A percentile compares a stretch with the other conserved stretches of the same genome.
Evolutionary conservation across 2,888 invertebrate species (phyloP).

Genomic region (Cheiracanthium punctorium): DNA sequence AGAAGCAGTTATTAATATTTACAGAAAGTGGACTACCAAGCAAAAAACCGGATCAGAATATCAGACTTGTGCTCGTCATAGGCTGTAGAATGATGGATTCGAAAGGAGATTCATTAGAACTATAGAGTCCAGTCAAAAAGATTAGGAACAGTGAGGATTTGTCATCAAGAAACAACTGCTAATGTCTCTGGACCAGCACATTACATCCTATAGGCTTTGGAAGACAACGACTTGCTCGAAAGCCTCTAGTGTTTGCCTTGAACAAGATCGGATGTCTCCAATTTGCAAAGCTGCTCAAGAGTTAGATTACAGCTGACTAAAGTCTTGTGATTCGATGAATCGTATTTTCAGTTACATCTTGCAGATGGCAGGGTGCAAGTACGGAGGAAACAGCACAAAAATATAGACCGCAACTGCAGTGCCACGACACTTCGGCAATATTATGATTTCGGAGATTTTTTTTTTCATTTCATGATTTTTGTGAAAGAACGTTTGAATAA

Average conservation of each 20-base stretch:
- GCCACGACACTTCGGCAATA: conserved; percentile 1
- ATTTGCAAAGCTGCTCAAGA: neutral
- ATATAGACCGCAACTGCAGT: neutral
- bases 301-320: neutral
- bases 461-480: neutral
- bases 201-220: conserved; percentile 7
- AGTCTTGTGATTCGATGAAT: neutral
- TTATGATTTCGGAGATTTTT: neutral
- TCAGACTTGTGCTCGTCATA: conserved; percentile 27
- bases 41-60: neutral
- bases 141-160: conserved; percentile 9
- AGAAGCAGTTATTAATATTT: conserved; percentile 30
- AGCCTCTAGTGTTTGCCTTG: conserved; percentile 15
- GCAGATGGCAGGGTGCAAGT: neutral
- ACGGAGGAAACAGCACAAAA: neutral
- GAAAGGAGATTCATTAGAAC: conserved; percentile 18
- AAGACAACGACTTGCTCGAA: conserved; percentile 31
- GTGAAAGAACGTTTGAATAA: neutral
- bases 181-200: conserved; percentile 16
- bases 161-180: conserved; percentile 19
- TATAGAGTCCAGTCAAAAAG: conserved; percentile 29
- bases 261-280: conserved; percentile 7
- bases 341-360: neutral
- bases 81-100: conserved; percentile 21
- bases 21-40: conserved; percentile 19